Percentiles rank a stretch among this genome's conserved stretches.
phyloP scores from a whole-genome alignment of 1,140 invertebrate species.

The Leptopilina clavipes region DNA sequence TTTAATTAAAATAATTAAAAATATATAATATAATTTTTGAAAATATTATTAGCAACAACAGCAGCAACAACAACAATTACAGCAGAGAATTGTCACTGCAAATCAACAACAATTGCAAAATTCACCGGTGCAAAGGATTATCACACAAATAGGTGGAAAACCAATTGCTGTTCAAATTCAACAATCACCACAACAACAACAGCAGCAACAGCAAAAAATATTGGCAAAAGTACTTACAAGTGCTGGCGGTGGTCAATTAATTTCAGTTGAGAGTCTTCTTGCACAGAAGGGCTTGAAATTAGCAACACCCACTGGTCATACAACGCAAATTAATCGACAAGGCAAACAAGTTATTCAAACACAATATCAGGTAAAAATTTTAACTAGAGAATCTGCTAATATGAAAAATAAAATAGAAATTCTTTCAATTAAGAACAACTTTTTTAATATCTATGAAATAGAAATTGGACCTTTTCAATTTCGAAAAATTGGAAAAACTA shows the following conservation, averaged over 20 bases:
- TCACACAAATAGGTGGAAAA: conserved; percentile 73
- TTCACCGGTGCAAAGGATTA: conserved; percentile 72
- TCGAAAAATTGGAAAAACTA: too few relatives aligned
- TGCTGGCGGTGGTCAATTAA: conserved; percentile 77
- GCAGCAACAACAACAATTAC: conserved; percentile 57
- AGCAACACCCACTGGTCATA: conserved; percentile 61
- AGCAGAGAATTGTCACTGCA: conserved; percentile 54
- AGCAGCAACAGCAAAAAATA: conserved; percentile 71
- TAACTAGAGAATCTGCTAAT: too few relatives aligned
- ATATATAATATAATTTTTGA: not conserved
- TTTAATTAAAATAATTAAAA: too few relatives aligned
- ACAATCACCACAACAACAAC: conserved; percentile 69
- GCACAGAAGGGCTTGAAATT: conserved; percentile 77
- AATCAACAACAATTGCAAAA: conserved; percentile 60
- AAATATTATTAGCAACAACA: conserved; percentile 47
- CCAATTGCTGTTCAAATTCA: conserved; percentile 72
- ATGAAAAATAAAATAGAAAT: too few relatives aligned
- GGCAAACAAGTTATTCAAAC: conserved; percentile 72
- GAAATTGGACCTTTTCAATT: too few relatives aligned
- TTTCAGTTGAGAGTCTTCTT: conserved; percentile 81
- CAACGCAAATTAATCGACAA: conserved; percentile 68
- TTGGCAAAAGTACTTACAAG: conserved; percentile 79
- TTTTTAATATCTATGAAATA: too few relatives aligned
- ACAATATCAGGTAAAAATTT: conserved; percentile 66
- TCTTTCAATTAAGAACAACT: too few relatives aligned